Evolutionary conservation across 2,113 vertebrate genomes (phyloP).

Genomic region (Notarius quadriscutis): DNA sequence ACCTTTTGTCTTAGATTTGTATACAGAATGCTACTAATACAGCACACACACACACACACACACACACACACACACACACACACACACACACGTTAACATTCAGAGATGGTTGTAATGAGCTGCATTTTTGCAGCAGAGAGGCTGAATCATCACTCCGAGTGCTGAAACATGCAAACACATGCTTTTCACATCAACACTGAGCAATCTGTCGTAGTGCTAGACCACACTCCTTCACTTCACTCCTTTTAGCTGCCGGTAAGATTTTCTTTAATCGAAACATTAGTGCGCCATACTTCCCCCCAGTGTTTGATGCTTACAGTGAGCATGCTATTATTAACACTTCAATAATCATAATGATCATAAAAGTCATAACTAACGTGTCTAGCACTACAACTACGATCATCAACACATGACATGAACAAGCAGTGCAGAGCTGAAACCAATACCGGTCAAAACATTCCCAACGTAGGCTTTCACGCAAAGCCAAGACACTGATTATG

Average conservation of each 20-base stretch:
- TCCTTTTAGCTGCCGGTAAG: background rate
- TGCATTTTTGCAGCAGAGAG: conserved; percentile 22
- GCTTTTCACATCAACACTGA: conserved; percentile 29
- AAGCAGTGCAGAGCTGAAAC: conserved; percentile 1
- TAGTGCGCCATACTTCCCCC: background rate
- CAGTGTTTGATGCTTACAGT: background rate
- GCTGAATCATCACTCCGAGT: conserved; percentile 7
- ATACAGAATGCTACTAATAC: background rate
- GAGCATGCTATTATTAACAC: background rate
- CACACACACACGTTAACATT: background rate
- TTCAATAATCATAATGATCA: background rate
- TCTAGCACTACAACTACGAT: conserved; percentile 28
- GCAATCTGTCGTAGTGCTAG: conserved; percentile 43
- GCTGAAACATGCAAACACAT: conserved; percentile 45
- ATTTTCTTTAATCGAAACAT: background rate
- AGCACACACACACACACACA: background rate
- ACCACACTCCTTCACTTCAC: background rate
- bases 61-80: background rate
- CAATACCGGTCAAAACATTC: background rate
- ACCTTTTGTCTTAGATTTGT: conserved; percentile 4
- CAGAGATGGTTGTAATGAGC: conserved; percentile 18
- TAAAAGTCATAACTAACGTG: background rate
- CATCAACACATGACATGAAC: background rate
- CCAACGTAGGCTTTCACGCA: background rate
- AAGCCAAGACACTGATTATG: background rate